Evolutionary conservation across 1,140 invertebrate species (phyloP).

Genomic region (Hylaeus volcanicus): DNA sequence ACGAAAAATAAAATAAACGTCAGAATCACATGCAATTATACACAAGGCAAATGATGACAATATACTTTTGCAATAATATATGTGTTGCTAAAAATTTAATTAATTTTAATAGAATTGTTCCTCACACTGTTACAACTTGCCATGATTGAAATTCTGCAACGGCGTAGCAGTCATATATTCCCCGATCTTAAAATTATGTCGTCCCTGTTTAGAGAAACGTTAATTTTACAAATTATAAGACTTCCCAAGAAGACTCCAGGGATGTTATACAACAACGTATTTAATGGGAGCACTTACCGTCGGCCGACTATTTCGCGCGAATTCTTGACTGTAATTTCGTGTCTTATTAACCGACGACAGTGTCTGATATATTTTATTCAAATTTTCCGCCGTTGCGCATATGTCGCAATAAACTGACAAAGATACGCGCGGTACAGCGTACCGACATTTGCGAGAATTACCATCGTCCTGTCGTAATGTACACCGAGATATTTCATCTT

Average conservation of each 20-base stretch:
- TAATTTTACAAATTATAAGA: conserved; percentile 9
- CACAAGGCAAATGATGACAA: too few species aligned
- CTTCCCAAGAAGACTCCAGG: neutral
- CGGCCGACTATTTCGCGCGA: conserved; percentile 48
- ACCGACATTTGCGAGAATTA: conserved; percentile 14
- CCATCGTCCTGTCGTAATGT: neutral
- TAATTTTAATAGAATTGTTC: neutral
- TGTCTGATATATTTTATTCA: conserved; percentile 48
- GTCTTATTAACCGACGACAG: conserved; percentile 55
- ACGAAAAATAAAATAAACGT: too few species aligned
- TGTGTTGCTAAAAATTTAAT: neutral
- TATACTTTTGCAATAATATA: neutral
- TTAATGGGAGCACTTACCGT: conserved; percentile 56
- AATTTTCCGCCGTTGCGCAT: conserved; percentile 26
- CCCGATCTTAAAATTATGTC: neutral
- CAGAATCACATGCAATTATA: too few species aligned
- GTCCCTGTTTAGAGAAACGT: neutral
- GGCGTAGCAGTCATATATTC: neutral
- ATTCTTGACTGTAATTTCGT: conserved; percentile 62
- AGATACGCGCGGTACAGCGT: conserved; percentile 12
- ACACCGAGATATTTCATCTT: conserved; percentile 26
- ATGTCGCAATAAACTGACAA: conserved; percentile 26
- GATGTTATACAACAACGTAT: conserved; percentile 57
- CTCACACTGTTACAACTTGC: neutral
- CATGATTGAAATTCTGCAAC: neutral